A percentile compares a stretch with the other conserved stretches of the same genome.
Evolutionary conservation across 2,797 vertebrate species (phyloP).

Genomic region (Halcyon badia): DNA sequence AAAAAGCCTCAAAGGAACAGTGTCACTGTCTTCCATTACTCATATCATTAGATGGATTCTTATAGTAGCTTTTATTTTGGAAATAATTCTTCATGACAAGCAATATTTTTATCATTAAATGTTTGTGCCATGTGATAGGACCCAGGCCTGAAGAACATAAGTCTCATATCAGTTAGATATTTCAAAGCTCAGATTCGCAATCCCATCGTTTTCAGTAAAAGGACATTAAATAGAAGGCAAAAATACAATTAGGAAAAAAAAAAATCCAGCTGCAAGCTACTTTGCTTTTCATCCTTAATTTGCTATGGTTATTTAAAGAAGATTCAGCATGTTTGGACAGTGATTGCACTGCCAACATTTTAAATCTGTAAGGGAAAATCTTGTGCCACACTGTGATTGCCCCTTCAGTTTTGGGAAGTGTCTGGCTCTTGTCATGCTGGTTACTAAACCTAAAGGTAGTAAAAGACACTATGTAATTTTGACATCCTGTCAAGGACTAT

Average conservation of each 20-base stretch:
- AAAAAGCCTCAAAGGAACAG: not conserved
- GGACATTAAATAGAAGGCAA: not conserved
- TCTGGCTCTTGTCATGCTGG: not conserved
- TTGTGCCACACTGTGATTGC: not conserved
- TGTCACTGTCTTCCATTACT: not conserved
- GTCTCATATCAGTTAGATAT: not conserved
- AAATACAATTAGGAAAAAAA: not conserved
- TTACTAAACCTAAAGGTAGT: not conserved
- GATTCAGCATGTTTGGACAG: not conserved
- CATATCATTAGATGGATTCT: not conserved
- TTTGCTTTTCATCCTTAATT: not conserved
- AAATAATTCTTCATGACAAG: not conserved
- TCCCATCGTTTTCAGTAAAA: not conserved
- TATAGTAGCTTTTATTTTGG: not conserved
- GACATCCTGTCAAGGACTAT: not conserved
- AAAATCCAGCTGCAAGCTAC: not conserved
- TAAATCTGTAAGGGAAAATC: not conserved
- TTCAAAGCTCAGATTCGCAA: not conserved
- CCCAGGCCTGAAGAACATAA: not conserved
- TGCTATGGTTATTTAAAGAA: not conserved
- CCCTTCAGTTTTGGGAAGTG: not conserved
- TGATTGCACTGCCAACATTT: not conserved
- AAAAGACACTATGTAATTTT: not conserved
- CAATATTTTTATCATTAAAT: constrained; percentile 23
- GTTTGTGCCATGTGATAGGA: not conserved